Conservation (phyloP, 2,113 vertebrate species). For the Rhea americana region DNA sequence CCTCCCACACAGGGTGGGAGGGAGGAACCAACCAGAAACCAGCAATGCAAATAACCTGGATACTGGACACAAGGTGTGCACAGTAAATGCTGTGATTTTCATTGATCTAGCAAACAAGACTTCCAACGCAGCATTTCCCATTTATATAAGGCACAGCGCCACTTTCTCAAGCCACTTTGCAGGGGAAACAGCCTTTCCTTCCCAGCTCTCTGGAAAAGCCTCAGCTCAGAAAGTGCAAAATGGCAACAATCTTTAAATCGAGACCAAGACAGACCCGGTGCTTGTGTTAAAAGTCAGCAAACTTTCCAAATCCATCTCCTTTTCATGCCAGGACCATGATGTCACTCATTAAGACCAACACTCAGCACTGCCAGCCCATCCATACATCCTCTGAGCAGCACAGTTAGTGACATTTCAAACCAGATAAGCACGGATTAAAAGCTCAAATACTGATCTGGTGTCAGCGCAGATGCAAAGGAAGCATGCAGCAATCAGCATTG, state of each 20-base stretch:
- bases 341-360: not conserved
- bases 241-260: not conserved
- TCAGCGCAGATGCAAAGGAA: constrained; percentile 25
- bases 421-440: constrained; percentile 5
- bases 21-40: not conserved
- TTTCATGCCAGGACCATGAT: not conserved
- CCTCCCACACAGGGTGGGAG: not conserved
- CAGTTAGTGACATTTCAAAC: not conserved
- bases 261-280: not conserved
- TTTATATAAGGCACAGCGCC: rapidly evolving
- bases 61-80: not conserved
- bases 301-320: not conserved
- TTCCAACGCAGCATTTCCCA: not conserved
- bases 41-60: not conserved
- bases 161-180: not conserved
- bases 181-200: not conserved
- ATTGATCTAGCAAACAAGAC: not conserved
- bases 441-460: constrained; percentile 40
- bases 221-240: not conserved
- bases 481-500: not conserved
- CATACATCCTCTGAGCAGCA: not conserved
- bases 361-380: not conserved
- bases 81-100: rapidly evolving
- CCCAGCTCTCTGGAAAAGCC: not conserved
- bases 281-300: not conserved